Evolutionary conservation across 2,888 invertebrate species (phyloP), one percentile per base, ranked within the genome.

Genomic region (Pseudolycoriella hygida): DNA sequence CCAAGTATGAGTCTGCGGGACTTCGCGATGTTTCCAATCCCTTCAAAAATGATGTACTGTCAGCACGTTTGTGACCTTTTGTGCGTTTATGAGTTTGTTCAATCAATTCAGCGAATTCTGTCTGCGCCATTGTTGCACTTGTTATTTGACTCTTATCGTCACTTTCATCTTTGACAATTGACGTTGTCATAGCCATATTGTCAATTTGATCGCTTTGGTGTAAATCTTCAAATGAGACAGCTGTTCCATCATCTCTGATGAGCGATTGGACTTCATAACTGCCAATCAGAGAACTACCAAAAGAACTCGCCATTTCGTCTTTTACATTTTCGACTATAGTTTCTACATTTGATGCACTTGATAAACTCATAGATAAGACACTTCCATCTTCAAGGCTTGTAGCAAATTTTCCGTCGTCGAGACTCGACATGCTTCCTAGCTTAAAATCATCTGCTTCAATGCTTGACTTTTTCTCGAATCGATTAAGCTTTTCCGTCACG

Each of bases 311-410:
- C 43, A 63, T 52, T 40, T 62, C 49, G 12, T 47, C 60, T 14
- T 61, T 61, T 41, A 60, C 57, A 46, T 64, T 64, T 43, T 66
- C 63, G 1, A 64, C 59, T 19, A 66, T 62, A 1, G 65, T 66
- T 17, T 64, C 63, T n/a, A 62, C 56, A 44, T 72, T 72, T 1
- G 74, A 74, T 19, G 71, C 68, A 55, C 73, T 74, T 1, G 74
- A 74, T 51, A 71, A 60, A 54, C 74, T 74, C 44, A 72, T 65
- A 20, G 73, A 73, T 5, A 74, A 54, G 38, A 72, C 63, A 52
- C 73, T 73, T 2, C 71, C 72, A 41, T 75, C 75, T 49, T 74
- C 74, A 38, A 74, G 52, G 53, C 73, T 74, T 0, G 72, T 71
- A 3, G 68, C 70, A 46, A 70, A 61, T 52, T 66, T 60, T 18